Evolutionary conservation across 2,888 invertebrate species (phyloP).

Genomic region (Diaperis boleti): DNA sequence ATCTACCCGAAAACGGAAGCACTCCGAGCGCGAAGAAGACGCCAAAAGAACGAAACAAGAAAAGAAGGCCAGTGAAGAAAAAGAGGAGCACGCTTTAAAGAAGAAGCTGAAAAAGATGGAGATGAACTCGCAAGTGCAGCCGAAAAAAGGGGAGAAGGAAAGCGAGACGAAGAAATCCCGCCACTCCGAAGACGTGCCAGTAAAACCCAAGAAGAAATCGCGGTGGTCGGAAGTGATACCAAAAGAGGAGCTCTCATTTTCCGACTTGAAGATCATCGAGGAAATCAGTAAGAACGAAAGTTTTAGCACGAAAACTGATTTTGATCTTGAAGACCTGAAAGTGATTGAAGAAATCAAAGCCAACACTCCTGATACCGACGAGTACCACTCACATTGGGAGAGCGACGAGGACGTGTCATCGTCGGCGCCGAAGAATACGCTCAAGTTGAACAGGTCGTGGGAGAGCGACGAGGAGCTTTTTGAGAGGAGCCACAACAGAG

Average conservation of each 20-base stretch:
- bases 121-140: too few species aligned
- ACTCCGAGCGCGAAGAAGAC: conserved; percentile 17
- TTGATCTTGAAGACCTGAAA: neutral
- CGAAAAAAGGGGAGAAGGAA: neutral
- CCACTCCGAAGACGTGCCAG: neutral
- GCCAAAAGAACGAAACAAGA: conserved; percentile 21
- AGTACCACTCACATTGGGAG: conserved; percentile 53
- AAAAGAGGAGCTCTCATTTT: neutral
- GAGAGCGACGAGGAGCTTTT: conserved; percentile 58
- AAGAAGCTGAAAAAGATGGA: neutral
- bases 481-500: conserved; percentile 33
- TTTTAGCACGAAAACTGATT: neutral
- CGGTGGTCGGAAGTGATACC: conserved; percentile 12
- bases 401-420: conserved; percentile 48
- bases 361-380: conserved; percentile 50
- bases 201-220: conserved; percentile 9
- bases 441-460: conserved; percentile 53
- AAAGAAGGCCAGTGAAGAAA: neutral
- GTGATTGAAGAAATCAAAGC: conserved; percentile 31
- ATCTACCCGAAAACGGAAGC: conserved; percentile 28
- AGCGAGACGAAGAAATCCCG: neutral
- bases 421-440: conserved; percentile 31
- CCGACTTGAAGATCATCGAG: neutral
- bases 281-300: neutral
- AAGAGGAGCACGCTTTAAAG: conserved; percentile 3